These are phyloP conservation scores for Adineta ricciae DNA, from an alignment of 2,888 invertebrate genomes.

Conservation along the genomic window DNA sequence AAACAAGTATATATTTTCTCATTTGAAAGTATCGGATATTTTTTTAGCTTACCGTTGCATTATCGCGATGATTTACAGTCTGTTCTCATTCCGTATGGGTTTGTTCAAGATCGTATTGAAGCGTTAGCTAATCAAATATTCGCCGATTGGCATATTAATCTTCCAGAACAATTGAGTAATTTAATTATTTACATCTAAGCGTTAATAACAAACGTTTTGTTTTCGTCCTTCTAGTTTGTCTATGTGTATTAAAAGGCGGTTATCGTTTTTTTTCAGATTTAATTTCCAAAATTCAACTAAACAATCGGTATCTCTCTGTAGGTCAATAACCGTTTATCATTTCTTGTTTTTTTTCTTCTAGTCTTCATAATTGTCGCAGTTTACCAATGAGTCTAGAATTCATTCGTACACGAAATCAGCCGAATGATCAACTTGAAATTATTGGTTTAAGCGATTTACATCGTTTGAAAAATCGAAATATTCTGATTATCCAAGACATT, in stretches of 20 bases:
- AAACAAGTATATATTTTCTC: not conserved
- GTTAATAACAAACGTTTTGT: too few species aligned
- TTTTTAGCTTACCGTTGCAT: slow-evolving; percentile 49
- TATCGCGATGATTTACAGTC: slow-evolving; percentile 53
- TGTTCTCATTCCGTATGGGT: slow-evolving; percentile 54
- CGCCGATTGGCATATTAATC: slow-evolving; percentile 47
- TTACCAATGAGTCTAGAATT: slow-evolving; percentile 33
- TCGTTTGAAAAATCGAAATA: slow-evolving; percentile 45
- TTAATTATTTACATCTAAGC: not conserved
- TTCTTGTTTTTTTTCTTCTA: not conserved
- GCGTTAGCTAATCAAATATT: slow-evolving; percentile 51
- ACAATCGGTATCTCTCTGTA: slow-evolving; percentile 42
- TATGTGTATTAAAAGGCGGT: slow-evolving; percentile 57
- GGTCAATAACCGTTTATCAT: not conserved
- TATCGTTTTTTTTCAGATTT: slow-evolving; percentile 56
- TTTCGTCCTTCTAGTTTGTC: slow-evolving; percentile 43
- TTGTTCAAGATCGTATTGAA: slow-evolving; percentile 54
- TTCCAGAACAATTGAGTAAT: not conserved
- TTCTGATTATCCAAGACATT: slow-evolving; percentile 57
- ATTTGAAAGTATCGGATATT: not conserved
- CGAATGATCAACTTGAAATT: slow-evolving; percentile 53
- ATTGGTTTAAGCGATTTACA: slow-evolving; percentile 30
- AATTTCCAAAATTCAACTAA: slow-evolving; percentile 50
- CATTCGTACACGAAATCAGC: slow-evolving; percentile 27
- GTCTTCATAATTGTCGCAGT: not conserved